phyloP scores from a whole-genome alignment of 2,797 vertebrate species.

The Molothrus ater region DNA sequence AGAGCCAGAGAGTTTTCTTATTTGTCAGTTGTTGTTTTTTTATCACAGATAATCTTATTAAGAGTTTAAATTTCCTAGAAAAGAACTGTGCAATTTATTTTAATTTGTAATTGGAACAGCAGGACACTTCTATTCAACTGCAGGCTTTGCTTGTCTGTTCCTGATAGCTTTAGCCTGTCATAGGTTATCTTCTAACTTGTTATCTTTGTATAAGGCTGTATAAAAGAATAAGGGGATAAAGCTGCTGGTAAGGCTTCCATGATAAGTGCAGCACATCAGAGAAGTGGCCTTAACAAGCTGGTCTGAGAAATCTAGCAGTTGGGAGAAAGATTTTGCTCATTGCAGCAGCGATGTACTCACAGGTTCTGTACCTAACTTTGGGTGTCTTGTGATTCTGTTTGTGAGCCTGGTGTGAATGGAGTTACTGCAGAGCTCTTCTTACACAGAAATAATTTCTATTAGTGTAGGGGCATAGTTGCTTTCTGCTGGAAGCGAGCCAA shows the following conservation, averaged over 20 bases:
- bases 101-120: background rate
- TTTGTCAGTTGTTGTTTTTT: background rate
- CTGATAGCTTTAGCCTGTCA: background rate
- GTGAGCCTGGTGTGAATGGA: background rate
- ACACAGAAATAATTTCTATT: background rate
- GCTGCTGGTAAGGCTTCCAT: background rate
- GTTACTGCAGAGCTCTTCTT: background rate
- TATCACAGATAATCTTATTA: conserved; percentile 38
- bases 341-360: background rate
- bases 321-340: background rate
- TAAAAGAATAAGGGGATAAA: background rate
- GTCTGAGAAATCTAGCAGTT: background rate
- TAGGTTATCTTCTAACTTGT: background rate
- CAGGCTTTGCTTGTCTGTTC: conserved; percentile 25
- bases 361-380: conserved; percentile 21
- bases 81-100: background rate
- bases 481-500: background rate
- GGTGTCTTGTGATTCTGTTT: background rate
- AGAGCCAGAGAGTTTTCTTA: background rate
- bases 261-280: background rate
- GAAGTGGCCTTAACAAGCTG: background rate
- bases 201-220: background rate
- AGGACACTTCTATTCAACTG: background rate
- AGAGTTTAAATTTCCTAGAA: conserved; percentile 27
- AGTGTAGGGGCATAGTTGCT: background rate